Percentiles rank a stretch among this genome's conserved stretches.
Evolutionary conservation across 2,888 invertebrate genomes (phyloP).

Genomic region (Ptychoptera contaminata): DNA sequence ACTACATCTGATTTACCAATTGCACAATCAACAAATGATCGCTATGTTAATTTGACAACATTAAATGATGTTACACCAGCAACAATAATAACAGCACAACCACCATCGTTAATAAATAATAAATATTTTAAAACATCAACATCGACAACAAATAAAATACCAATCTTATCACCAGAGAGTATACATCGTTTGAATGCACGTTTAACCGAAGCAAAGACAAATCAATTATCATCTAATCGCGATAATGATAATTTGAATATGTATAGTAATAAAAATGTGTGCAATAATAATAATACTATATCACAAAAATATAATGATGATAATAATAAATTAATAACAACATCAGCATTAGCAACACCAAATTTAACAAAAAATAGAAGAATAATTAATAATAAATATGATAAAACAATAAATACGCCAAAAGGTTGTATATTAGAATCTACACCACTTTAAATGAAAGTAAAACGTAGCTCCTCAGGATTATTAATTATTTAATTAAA

Average conservation of each 20-base stretch:
- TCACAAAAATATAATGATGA: too few species aligned
- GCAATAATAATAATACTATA: neutral
- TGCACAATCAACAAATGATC: neutral
- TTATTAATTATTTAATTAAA: too few species aligned
- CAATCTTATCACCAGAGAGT: constrained; percentile 27
- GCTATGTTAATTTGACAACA: neutral
- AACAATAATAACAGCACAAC: neutral
- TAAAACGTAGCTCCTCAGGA: too few species aligned
- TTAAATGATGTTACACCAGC: neutral
- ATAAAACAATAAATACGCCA: too few species aligned
- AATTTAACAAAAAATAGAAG: too few species aligned
- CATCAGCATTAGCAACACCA: neutral
- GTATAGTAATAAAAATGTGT: neutral
- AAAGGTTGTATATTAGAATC: too few species aligned
- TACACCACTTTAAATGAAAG: too few species aligned
- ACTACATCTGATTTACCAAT: neutral
- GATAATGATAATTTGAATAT: neutral
- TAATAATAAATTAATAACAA: neutral
- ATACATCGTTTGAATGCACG: constrained; percentile 25
- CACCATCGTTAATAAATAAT: neutral
- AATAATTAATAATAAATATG: too few species aligned
- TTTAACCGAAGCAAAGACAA: constrained; percentile 12
- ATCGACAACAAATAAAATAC: constrained; percentile 19
- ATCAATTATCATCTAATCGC: neutral
- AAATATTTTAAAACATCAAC: constrained; percentile 7